Evolutionary conservation across 1,140 invertebrate species (phyloP), one percentile per base, ranked within the genome.

Genomic region (Dreissena rostriformis): DNA sequence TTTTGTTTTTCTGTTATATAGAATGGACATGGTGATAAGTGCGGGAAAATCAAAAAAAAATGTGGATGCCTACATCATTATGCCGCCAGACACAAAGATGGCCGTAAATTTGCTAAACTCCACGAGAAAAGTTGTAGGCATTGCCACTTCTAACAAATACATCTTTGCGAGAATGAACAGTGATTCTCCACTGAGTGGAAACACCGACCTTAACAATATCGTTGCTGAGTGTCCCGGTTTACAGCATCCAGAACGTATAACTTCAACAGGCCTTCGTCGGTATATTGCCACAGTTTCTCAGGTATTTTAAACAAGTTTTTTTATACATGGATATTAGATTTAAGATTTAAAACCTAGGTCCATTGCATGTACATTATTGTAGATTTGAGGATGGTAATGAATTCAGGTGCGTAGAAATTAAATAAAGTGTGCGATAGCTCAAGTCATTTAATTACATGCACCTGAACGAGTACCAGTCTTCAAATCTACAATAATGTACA

Each of bases 31-130:
- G 80, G 52, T 82, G 70, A 66, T 82, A 12, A 22, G 12, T 67
- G 80, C 49, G 29, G 80, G 80, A 6, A 82, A 82, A 29, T 82
- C 80, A 15, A 74, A 55, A 39, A 82, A 82, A 82, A 82, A 82
- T 82, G 80, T 82, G 17, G 80, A 82, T 52, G 72, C 70, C 19
- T 82, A 74, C 29, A 65, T 82, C 24, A 29, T 82, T 24, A 26
- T 82, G 49, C 80, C 80, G 24, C 80, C 80, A 28, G 80, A 82
- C 26, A 24, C 68, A 19, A 82, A 74, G 39, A 7, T 22, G 39
- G 70, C 80, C 24, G 22, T 75, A n/a, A 29, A 82, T 28, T 22
- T 82, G 17, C 39, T 82, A 11, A 82, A 24, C 28, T 15, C 8
- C 53, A 63, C 28, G 10, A 82, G 80, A 65, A 12, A 22, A 5